Percentiles rank a stretch among this genome's conserved stretches.
Evolutionary conservation across 35 echinoderm and acorn worm species (phyloP).

Genomic region (Apostichopus japonicus): DNA sequence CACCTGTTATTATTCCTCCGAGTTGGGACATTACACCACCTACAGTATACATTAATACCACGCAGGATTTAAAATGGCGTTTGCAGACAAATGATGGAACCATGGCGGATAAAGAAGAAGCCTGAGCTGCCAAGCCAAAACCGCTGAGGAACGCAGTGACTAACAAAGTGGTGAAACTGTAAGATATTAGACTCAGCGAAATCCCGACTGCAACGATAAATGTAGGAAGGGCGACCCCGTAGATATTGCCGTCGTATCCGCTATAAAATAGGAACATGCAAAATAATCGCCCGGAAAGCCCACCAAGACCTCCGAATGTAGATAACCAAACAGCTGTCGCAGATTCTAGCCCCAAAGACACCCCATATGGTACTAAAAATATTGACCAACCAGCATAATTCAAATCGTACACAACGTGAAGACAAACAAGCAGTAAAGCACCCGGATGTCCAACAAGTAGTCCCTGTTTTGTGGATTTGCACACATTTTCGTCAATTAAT

Average conservation of each 20-base stretch:
- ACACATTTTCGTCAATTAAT: not conserved
- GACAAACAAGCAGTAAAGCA: not conserved
- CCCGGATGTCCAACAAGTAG: not conserved
- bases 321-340: constrained; percentile 25
- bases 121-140: constrained; percentile 5
- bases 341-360: not conserved
- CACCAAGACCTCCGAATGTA: not conserved
- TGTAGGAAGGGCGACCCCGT: not conserved
- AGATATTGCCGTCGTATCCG: not conserved
- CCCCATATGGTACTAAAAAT: constrained; percentile 28
- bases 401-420: not conserved
- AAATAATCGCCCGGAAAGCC: not conserved
- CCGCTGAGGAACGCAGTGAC: not conserved
- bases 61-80: not conserved
- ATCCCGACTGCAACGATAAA: not conserved
- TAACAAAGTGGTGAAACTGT: not conserved
- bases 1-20: constrained; percentile 7
- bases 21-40: not conserved
- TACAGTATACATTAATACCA: not conserved
- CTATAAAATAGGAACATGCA: not conserved
- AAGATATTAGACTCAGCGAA: not conserved
- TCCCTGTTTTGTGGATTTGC: not conserved
- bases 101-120: no score
- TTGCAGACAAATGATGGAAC: not conserved
- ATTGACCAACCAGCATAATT: not conserved